Evolutionary conservation across 2,888 invertebrate species (phyloP).

Genomic region (Tetramorium bicarinatum): DNA sequence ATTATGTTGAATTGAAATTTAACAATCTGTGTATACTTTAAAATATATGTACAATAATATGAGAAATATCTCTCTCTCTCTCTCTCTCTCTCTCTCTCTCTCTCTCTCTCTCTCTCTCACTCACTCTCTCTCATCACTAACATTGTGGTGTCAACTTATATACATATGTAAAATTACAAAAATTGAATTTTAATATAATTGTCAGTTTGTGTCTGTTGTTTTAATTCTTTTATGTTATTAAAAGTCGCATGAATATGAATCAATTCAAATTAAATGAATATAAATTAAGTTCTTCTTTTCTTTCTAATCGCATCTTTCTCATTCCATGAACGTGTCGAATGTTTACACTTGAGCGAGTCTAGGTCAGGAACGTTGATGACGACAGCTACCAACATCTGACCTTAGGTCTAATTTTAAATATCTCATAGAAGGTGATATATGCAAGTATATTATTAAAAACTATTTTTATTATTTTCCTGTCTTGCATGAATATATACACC

Average conservation of each 20-base stretch:
- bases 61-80: no score
- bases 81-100: no score
- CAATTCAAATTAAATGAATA: slow-evolving; percentile 25
- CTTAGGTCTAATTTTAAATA: slow-evolving; percentile 73
- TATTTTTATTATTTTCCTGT: slow-evolving; percentile 10
- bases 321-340: slow-evolving; percentile 56
- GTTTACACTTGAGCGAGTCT: slow-evolving; percentile 73
- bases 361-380: slow-evolving; percentile 75
- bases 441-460: slow-evolving; percentile 2
- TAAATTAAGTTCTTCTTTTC: slow-evolving; percentile 53
- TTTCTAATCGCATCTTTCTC: slow-evolving; percentile 38
- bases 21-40: no score
- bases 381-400: slow-evolving; percentile 74
- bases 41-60: no score
- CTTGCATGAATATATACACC: not conserved
- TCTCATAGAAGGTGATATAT: slow-evolving; percentile 49
- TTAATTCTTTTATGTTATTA: slow-evolving; percentile 53
- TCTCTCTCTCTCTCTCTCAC: no score
- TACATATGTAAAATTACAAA: slow-evolving; percentile 46
- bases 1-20: no score
- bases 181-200: slow-evolving; percentile 63
- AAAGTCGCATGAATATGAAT: not conserved
- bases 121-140: no score
- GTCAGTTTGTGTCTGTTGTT: slow-evolving; percentile 53
- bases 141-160: not conserved